Evolutionary conservation across 2,888 invertebrate species (phyloP), one percentile per base, ranked within the genome.

Genomic region (Drosophila recens): DNA sequence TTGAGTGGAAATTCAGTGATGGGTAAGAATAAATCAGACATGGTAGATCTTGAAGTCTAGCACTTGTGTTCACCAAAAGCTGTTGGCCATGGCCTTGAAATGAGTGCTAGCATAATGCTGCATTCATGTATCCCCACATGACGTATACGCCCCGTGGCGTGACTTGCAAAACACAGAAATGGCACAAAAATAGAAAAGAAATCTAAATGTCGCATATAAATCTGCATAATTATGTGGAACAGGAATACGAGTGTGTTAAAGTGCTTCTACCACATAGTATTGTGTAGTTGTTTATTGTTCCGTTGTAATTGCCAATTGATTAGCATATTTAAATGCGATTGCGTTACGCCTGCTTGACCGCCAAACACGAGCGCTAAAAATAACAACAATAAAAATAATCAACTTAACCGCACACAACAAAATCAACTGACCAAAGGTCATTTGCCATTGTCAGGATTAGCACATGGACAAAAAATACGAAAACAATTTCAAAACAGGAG

Each of bases 61-160:
- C 27, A 34, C 20, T 34, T 13, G 3, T 10, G 8, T 20, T 1
- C 20, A 20, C 10, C 10, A 3, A 33, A 49, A 63, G 43, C 34
- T 34, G 49, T 34, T 9, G 17, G 40, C 51, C 62, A 3, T 89
- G 79, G 66, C 84, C 85, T 84, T 87, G 81, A 49, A 34, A 23
- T 45, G 17, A 54, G 56, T 49, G 71, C 65, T 66, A 78, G 45
- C 89, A 80, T 77, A 87, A 83, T 82, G 80, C 54, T 45, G 72
- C 65, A 80, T 71, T 84, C 70, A 72, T 75, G 67, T 73, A 58
- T 67, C 34, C 65, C 67, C 67, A 13, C 67, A 89, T 81, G 68
- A 87, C 87, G 72, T 84, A 87, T 89, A 84, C 85, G 78, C 71
- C 75, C 67, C 34, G 68, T 87, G 72, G 86, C 87, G 87, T 87